These are phyloP conservation scores for Bombyx mori DNA, from an alignment of 1,140 invertebrate genomes.

Conservation along the genomic window ASM3026992v2 NC_085119.1:5452001-5452500, in stretches of 20 bases:
- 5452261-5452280: too few relatives aligned
- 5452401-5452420: too few relatives aligned
- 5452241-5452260: too few relatives aligned
- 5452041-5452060: slow-evolving; percentile 60
- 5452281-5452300: too few relatives aligned
- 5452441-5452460: slow-evolving; percentile 3
- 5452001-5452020: slow-evolving; percentile 64
- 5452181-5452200: slow-evolving; percentile 2
- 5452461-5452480: slow-evolving; percentile 5
- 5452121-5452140: slow-evolving; percentile 27
- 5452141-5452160: slow-evolving; percentile 20
- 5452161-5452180: slow-evolving; percentile 16
- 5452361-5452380: too few relatives aligned
- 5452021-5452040: slow-evolving; percentile 45
- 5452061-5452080: slow-evolving; percentile 22
- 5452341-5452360: too few relatives aligned
- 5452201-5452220: neutral
- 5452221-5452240: too few relatives aligned
- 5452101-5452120: slow-evolving; percentile 34
- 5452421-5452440: too few relatives aligned
- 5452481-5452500: slow-evolving; percentile 50
- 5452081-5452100: slow-evolving; percentile 29
- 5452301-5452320: too few relatives aligned
- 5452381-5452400: too few relatives aligned
- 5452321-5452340: too few relatives aligned